Base-by-base conservation (phyloP, 2,888 invertebrate species). In the Nomada hirtipes region DNA sequence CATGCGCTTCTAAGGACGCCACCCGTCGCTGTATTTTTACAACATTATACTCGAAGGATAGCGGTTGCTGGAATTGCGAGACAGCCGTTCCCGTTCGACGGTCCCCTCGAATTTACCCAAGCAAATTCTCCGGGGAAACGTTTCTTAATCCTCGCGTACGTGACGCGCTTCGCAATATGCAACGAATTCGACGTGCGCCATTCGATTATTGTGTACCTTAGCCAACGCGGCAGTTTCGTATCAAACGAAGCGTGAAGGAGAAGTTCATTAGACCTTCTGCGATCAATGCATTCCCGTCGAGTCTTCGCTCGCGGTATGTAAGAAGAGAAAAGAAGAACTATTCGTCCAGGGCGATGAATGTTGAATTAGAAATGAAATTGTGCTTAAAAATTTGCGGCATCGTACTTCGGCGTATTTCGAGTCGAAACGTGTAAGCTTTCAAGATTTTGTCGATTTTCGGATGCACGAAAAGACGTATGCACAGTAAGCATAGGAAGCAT, bases 1-100 rank as follows among this genome's bases (percentile, higher is more conserved):
- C 91, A 91, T 91, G 85, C 69, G 15, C 84, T 87, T 88, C 88
- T 86, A 89, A 87, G 91, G 89, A 90, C 88, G 88, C 83, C 86
- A 84, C 86, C 86, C 76, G 87, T 87, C 87, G 73, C 84, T 83
- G 81, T 90, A 91, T 90, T 89, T 88, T 90, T 89, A 88, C 85
- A 85, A 85, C 89, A 90, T 91, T 90, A 90, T 88, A 89, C 88
- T 63, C 20, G 10, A 10, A 26, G 26, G 63, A 65, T 50, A 20
- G 20, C 9, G 29, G 23, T 59, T 20, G 10, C 9, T 18, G 15
- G 50, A 50, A 64, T 72, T 26, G 59, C 76, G 53, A 63, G 10
- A 42, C 70, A 53, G 10, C 29, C 52, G 23, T 29, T 18, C 52
- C 29, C 18, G 36, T 26, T 57, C 72, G 23, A 50, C 23, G 69